Percentiles rank a stretch among this genome's conserved stretches.
These are phyloP conservation scores for Macrotrachela quadricornifera DNA, from an alignment of 1,140 invertebrate species.

Conservation along the genomic window DNA sequence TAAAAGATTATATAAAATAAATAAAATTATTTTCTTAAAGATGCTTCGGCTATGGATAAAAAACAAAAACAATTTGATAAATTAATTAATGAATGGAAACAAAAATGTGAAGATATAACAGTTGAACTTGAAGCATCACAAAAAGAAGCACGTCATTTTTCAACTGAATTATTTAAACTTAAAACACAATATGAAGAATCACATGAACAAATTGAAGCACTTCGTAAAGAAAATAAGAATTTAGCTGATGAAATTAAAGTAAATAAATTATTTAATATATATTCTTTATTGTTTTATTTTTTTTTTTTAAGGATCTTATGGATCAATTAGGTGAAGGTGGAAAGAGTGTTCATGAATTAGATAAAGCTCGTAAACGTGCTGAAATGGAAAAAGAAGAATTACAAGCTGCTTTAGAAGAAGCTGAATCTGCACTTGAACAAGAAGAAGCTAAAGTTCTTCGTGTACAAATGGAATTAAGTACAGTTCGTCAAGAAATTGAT, in stretches of 20 bases:
- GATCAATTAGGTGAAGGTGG: slow-evolving; percentile 97
- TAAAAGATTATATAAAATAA: no score
- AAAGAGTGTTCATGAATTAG: slow-evolving; percentile 68
- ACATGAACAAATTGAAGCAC: slow-evolving; percentile 78
- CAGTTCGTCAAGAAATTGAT: slow-evolving; percentile 94
- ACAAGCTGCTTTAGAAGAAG: slow-evolving; percentile 91
- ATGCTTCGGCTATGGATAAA: slow-evolving; percentile 90
- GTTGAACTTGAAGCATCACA: slow-evolving; percentile 90
- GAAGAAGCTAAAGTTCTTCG: slow-evolving; percentile 47
- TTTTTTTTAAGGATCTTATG: slow-evolving; percentile 56
- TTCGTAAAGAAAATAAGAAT: slow-evolving; percentile 97
- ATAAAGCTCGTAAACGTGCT: slow-evolving; percentile 85
- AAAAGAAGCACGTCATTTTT: slow-evolving; percentile 96
- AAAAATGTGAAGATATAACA: slow-evolving; percentile 88
- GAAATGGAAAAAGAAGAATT: slow-evolving; percentile 98
- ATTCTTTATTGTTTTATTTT: no score
- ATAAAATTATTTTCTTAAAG: no score
- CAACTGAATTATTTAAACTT: slow-evolving; percentile 92
- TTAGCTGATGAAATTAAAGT: slow-evolving; percentile 43
- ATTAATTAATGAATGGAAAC: slow-evolving; percentile 97
- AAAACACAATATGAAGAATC: slow-evolving; percentile 93
- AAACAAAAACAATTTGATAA: slow-evolving; percentile 99
- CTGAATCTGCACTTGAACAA: slow-evolving; percentile 91
- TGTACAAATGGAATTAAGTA: slow-evolving; percentile 81
- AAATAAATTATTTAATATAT: no score